phyloP scores from a whole-genome alignment of 2,113 vertebrate genomes.

The Chlamydotis undulata region DNA sequence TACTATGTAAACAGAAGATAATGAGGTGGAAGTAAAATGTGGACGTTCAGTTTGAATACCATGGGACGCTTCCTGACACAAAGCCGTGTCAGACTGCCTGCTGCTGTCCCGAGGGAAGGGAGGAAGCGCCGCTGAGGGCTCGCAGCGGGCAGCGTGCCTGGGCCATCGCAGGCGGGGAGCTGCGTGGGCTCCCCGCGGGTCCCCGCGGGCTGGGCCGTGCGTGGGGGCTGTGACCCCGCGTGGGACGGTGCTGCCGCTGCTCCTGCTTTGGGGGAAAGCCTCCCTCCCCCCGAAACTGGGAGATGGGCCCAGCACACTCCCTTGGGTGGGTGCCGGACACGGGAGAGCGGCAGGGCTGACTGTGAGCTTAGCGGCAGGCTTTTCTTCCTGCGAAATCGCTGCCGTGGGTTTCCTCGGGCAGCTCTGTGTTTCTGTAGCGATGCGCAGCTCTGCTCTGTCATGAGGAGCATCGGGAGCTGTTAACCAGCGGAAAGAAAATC shows the following conservation, averaged over 20 bases:
- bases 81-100: not conserved
- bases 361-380: rapidly evolving
- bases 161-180: not conserved
- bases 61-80: not conserved
- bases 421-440: rapidly evolving
- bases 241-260: no score
- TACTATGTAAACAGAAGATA: not conserved
- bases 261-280: not conserved
- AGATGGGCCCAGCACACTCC: rapidly evolving
- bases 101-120: not conserved
- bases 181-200: no score
- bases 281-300: not conserved
- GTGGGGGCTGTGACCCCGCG: not conserved
- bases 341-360: not conserved
- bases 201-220: no score
- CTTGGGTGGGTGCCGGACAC: rapidly evolving
- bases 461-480: rapidly evolving
- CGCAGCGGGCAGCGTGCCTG: rapidly evolving
- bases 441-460: not conserved
- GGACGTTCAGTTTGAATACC: not conserved
- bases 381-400: rapidly evolving
- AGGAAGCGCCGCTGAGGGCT: not conserved
- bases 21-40: not conserved
- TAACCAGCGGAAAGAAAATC: no score
- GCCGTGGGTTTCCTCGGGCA: rapidly evolving